Percentiles rank a stretch among this genome's conserved stretches.
These are phyloP conservation scores for Astreopora myriophthalma DNA, from an alignment of 64 coral and sea anemone genomes.

Conservation along the genomic window DNA sequence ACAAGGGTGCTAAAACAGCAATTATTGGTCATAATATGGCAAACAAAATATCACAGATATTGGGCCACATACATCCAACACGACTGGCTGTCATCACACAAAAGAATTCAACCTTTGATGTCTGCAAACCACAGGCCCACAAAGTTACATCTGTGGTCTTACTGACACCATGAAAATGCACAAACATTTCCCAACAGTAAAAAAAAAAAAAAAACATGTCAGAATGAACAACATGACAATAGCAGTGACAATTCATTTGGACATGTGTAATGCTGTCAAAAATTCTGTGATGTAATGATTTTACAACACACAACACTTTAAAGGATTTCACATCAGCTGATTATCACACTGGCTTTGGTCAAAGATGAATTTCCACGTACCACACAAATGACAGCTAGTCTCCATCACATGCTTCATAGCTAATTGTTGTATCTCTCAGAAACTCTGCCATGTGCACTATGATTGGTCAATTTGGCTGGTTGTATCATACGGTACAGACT, in stretches of 20 bases:
- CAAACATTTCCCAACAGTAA: not conserved
- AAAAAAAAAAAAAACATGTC: not conserved
- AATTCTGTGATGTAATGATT: not conserved
- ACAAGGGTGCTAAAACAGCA: not conserved
- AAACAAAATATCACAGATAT: not conserved
- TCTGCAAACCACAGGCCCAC: not conserved
- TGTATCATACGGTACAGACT: too few species aligned
- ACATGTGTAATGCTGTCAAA: not conserved
- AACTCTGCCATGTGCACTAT: too few species aligned
- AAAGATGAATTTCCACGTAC: too few species aligned
- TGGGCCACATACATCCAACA: not conserved
- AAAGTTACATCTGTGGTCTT: not conserved
- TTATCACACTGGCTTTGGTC: too few species aligned
- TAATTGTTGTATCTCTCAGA: too few species aligned
- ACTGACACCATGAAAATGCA: not conserved
- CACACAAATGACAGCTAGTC: too few species aligned
- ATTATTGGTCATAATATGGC: not conserved
- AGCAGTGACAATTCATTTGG: not conserved
- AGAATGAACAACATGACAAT: not conserved
- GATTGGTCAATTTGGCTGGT: too few species aligned
- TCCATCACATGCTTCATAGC: too few species aligned
- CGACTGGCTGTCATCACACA: not conserved
- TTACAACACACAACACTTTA: not conserved
- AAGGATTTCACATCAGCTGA: not conserved
- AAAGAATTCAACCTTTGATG: not conserved